A percentile compares a stretch with the other conserved stretches of the same genome.
phyloP scores from a whole-genome alignment of 2,113 vertebrate species.

The Spea multiplicata region DNA sequence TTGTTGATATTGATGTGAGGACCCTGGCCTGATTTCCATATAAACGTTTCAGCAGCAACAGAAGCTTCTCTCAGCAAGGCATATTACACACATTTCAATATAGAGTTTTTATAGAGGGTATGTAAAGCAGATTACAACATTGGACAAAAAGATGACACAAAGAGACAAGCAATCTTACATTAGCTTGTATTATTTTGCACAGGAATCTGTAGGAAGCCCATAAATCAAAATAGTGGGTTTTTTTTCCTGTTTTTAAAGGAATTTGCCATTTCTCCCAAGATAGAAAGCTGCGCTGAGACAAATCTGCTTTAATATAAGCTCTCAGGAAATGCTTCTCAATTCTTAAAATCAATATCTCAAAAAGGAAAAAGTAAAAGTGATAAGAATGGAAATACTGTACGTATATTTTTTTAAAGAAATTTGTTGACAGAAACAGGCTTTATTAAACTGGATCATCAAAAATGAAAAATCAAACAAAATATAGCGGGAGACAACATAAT shows the following conservation, averaged over 20 bases:
- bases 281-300: conserved; percentile 7
- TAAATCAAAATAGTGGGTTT: conserved; percentile 21
- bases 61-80: conserved; percentile 13
- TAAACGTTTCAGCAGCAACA: neutral
- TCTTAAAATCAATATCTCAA: conserved; percentile 19
- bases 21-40: no score
- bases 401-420: neutral
- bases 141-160: conserved; percentile 23
- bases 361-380: neutral
- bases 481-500: conserved; percentile 16
- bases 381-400: neutral
- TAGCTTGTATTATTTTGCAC: conserved; percentile 30
- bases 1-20: no score
- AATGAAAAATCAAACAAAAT: conserved; percentile 2
- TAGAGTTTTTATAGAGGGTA: conserved; percentile 25
- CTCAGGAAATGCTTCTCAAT: neutral
- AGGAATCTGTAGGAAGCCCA: conserved; percentile 11
- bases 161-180: conserved; percentile 32
- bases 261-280: conserved; percentile 16
- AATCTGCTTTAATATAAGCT: conserved; percentile 18
- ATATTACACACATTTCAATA: conserved; percentile 41
- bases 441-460: conserved; percentile 9
- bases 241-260: conserved; percentile 13
- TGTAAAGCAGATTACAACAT: conserved; percentile 32
- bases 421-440: neutral